Conservation (phyloP, 2,888 invertebrate species). For the Synergus umbraculus region DNA sequence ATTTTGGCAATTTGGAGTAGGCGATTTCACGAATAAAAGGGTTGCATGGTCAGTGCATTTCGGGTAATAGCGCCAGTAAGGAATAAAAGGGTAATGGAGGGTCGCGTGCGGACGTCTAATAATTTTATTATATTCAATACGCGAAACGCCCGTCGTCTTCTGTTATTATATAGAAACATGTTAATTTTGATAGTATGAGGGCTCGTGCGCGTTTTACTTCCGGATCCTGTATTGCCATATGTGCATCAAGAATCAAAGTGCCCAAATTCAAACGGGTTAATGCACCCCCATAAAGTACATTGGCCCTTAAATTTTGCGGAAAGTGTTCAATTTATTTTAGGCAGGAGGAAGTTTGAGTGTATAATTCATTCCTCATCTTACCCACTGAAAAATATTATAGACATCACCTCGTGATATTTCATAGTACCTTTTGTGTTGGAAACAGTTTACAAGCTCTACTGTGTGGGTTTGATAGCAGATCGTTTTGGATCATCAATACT, state of each 20-base stretch:
- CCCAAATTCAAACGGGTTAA: slow-evolving; percentile 14
- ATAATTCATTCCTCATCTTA: background rate
- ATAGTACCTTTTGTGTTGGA: background rate
- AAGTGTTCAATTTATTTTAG: background rate
- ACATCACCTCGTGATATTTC: background rate
- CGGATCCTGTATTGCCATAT: slow-evolving; percentile 36
- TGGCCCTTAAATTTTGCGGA: background rate
- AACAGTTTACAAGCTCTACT: background rate
- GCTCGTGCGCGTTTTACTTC: slow-evolving; percentile 30
- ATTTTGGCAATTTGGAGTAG: slow-evolving; percentile 19
- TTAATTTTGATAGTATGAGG: slow-evolving; percentile 21
- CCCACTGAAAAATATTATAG: background rate
- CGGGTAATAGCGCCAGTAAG: background rate
- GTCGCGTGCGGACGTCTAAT: slow-evolving; percentile 24
- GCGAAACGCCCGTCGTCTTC: slow-evolving; percentile 26
- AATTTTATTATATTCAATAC: slow-evolving; percentile 31
- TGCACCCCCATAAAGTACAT: slow-evolving; percentile 14
- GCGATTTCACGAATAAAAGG: background rate
- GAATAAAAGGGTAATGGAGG: background rate
- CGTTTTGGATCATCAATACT: slow-evolving; percentile 66
- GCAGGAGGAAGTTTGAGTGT: background rate
- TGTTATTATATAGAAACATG: slow-evolving; percentile 1
- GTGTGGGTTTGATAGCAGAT: slow-evolving; percentile 46
- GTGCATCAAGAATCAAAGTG: slow-evolving; percentile 17
- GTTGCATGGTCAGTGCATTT: background rate